Conservation (phyloP, 35 echinoderm and acorn worm genomes). For the Apostichopus parvimensis region DNA sequence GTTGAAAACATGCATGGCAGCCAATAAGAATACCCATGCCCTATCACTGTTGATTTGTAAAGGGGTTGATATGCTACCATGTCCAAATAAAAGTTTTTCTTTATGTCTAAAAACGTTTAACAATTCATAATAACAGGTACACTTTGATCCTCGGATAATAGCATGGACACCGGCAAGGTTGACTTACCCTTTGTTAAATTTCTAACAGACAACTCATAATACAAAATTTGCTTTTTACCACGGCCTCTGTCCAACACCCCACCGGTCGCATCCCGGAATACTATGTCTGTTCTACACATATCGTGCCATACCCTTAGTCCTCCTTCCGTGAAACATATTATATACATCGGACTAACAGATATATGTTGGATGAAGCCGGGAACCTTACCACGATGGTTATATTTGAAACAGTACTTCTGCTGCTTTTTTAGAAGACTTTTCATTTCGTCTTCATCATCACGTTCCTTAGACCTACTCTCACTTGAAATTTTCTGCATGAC, state of each 20-base stretch:
- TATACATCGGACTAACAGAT: neutral
- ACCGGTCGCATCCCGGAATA: slow-evolving; percentile 46
- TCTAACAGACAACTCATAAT: slow-evolving; percentile 21
- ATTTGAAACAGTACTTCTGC: neutral
- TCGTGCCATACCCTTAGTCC: slow-evolving; percentile 39
- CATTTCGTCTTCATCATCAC: neutral
- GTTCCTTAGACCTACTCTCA: neutral
- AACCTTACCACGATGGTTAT: neutral
- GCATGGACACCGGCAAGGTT: neutral
- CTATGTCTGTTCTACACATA: neutral
- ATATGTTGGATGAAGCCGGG: slow-evolving; percentile 33
- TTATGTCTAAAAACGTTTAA: slow-evolving; percentile 8
- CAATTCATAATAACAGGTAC: neutral
- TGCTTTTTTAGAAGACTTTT: neutral
- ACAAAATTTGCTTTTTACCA: neutral
- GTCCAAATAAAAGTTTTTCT: slow-evolving; percentile 23
- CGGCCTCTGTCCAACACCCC: neutral
- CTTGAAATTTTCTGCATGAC: slow-evolving; percentile 55
- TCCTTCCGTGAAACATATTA: slow-evolving; percentile 36
- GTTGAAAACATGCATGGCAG: slow-evolving; percentile 11
- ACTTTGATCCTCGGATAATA: neutral
- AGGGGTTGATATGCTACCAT: neutral
- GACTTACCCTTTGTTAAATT: neutral
- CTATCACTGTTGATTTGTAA: slow-evolving; percentile 38
- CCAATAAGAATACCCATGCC: slow-evolving; percentile 25